Base-by-base conservation (phyloP, 2,797 vertebrate genomes). In the Oreochromis grahami region DNA sequence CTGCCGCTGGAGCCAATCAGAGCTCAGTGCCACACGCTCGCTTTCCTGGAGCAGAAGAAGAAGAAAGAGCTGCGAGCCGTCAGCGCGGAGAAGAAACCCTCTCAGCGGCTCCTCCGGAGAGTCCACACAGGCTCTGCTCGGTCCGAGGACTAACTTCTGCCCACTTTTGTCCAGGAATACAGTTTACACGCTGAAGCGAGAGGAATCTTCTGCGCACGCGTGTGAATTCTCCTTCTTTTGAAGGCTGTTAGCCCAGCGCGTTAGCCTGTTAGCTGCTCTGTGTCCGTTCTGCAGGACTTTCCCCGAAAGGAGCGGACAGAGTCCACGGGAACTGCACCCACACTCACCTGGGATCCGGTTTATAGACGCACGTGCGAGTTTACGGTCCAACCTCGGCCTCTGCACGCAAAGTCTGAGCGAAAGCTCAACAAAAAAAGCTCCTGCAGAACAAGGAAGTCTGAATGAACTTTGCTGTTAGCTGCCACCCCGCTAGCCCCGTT, bases 391-490 rank as follows among this genome's bases (percentile, higher is more conserved):
- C 3, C 29, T 3, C 6, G 10, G 7, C 13, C 5, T 84, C 45
- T 89, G 70, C 60, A 51, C 21, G 51, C 4, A 1, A 6, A 32
- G 4, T 81, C 79, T 68, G 2, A 7, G 21, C 2, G 13, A 15
- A 56, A 82, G 3, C 2, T 17, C 26, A 8, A 26, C 21, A 24
- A 29, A 9, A 14, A 5, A 9, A 5, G 32, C 5, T 12, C 43
- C 36, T 17, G 14, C 21, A 15, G n/a, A 93, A 92, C 80, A 68
- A 89, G 90, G 91, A 94, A 93, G 92, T 93, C 8, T 89, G 86
- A 79, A 87, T 91, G 80, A 91, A 89, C 78, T 84, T 78, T 32
- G 43, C 52, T 24, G 72, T 78, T 76, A 86, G 80, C 45, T 72
- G 84, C 84, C 60, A 34, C 14, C 24, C 45, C 52, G 83, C 80